Evolutionary conservation across 2,888 invertebrate species (phyloP), one percentile per base, ranked within the genome.

Genomic region (Boloria euphrosyne): DNA sequence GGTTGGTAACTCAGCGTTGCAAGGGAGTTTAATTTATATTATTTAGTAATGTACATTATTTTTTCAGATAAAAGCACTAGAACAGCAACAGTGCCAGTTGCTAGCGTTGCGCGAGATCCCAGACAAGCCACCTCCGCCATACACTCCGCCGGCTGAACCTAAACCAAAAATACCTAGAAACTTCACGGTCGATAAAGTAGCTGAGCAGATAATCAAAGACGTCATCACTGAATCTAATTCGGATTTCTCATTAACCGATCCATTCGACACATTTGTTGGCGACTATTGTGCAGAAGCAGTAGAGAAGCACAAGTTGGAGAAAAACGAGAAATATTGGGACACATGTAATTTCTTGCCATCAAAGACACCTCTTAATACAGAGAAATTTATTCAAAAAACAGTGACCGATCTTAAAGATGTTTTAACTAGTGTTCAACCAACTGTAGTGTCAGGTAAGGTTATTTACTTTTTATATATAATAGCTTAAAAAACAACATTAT

Each of bases 111-210:
- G 92, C 1, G 90, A 90, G 75, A 91, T 92, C 64, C 92, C 92
- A 0, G 92, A 92, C 75, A 92, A 92, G 68, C 92, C 92, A 0
- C 92, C 92, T 14, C 92, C 92, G 0, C 92, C 92, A 0, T 92
- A 92, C 78, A 90, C 87, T 0, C 90, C 90, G 14, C 91, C 90
- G 0, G 74, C 76, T 4, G 88, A 85, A 5, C 61, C 75, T 0
- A 76, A 80, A 6, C 74, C 80, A 0, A 84, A 78, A 67, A 75
- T 75, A 0, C 79, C 82, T 0, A 79, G 80, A 0, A 77, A 78
- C 70, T 90, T 86, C 73, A 64, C 73, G 1, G 61, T 80, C 0
- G 86, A 85, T 50, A 80, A 81, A 10, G 70, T 72, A 18, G 71
- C 80, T 5, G 75, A 78, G 49, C 78, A 80, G 0, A 82, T 80